Percentiles rank a stretch among this genome's conserved stretches.
phyloP scores from a whole-genome alignment of 35 echinoderm and acorn worm genomes.

The Apostichopus japonicus region DNA sequence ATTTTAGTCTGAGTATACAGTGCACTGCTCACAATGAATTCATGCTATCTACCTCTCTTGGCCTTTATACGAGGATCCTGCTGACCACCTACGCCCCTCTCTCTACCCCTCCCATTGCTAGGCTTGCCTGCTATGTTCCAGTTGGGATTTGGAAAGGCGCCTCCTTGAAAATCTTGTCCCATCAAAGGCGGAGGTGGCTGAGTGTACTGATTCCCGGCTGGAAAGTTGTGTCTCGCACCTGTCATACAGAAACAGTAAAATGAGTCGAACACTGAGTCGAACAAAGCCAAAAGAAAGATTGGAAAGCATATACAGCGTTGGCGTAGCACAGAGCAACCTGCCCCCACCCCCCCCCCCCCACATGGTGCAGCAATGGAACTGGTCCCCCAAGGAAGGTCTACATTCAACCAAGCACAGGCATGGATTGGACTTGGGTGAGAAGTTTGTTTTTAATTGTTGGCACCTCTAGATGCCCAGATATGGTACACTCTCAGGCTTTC shows the following conservation, averaged over 20 bases:
- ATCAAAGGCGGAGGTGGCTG: constrained; percentile 8
- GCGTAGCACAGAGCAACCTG: no score
- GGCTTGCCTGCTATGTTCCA: constrained; percentile 31
- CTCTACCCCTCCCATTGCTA: background rate
- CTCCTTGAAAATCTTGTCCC: background rate
- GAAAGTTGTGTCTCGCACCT: constrained; percentile 35
- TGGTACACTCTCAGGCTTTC: no score
- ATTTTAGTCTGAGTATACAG: background rate
- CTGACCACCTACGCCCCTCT: constrained; percentile 6
- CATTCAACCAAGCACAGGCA: no score
- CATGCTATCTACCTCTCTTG: constrained; percentile 39
- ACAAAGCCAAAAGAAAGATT: no score
- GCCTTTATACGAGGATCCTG: constrained; percentile 27
- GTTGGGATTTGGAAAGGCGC: constrained; percentile 7
- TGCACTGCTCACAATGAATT: background rate
- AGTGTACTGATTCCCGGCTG: constrained; percentile 38
- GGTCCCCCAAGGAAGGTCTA: no score
- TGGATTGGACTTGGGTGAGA: no score
- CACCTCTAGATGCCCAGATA: no score
- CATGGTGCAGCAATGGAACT: no score
- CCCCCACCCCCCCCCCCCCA: no score
- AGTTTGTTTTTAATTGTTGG: no score
- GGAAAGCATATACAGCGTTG: no score
- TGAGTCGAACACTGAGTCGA: no score
- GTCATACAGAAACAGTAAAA: background rate